Conservation (phyloP, 2,113 vertebrate genomes). For the Pterocles burchelli region DNA sequence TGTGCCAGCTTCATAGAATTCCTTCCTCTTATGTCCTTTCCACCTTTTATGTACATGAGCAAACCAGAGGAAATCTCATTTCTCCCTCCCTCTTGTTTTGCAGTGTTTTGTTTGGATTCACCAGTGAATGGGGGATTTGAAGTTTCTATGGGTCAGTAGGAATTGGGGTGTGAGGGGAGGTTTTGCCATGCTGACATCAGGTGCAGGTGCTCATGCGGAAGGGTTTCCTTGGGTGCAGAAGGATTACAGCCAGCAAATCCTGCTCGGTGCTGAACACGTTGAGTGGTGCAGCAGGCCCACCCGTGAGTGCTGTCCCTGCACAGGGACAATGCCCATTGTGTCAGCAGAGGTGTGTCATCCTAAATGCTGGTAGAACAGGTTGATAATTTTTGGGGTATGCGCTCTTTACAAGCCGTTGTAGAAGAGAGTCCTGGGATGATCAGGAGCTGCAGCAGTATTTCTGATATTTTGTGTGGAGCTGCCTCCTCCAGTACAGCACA, state of each 20-base stretch:
- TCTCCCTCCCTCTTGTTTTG: neutral
- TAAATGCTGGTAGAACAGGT: neutral
- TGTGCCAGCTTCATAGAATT: neutral
- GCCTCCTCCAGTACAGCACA: neutral
- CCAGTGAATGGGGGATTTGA: neutral
- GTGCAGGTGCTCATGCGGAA: neutral
- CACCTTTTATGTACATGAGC: neutral
- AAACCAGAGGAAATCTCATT: neutral
- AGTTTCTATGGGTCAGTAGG: neutral
- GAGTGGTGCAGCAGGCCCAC: neutral
- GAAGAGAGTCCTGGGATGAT: neutral
- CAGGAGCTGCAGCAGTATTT: neutral
- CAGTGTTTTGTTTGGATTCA: neutral
- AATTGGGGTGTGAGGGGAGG: neutral
- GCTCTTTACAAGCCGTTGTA: neutral
- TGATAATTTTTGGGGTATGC: neutral
- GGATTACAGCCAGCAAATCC: neutral
- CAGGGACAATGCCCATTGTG: neutral
- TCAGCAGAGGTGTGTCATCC: neutral
- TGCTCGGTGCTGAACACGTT: neutral
- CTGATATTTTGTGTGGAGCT: neutral
- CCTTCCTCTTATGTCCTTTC: neutral
- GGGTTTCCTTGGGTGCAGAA: neutral
- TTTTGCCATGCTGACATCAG: fast-evolving
- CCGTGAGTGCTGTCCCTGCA: neutral